Conservation (phyloP, 2,113 vertebrate species). For the Protobothrops mucrosquamatus region DNA sequence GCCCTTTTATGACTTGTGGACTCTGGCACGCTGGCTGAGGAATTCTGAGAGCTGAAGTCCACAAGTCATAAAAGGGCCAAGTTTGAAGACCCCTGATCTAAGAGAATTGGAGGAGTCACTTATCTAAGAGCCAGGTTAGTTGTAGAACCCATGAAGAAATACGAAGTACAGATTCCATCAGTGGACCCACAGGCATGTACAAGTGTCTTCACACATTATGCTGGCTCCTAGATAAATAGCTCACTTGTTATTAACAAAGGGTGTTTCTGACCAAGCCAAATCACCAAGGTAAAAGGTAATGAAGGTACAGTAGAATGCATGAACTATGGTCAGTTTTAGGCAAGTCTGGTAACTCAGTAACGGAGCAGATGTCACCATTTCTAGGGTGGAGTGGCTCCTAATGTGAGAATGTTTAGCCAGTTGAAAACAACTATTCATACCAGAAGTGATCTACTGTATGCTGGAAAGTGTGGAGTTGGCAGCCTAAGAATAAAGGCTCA, state of each 20-base stretch:
- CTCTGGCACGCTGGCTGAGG: too few relatives aligned
- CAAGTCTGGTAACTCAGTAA: neutral
- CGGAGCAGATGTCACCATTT: neutral
- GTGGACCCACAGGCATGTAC: neutral
- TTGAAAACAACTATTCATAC: neutral
- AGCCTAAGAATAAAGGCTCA: neutral
- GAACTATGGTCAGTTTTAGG: neutral
- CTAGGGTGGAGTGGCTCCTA: neutral
- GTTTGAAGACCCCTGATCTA: neutral
- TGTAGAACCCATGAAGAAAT: neutral
- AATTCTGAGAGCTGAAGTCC: too few relatives aligned
- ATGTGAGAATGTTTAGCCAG: neutral
- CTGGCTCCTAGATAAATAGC: neutral
- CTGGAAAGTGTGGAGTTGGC: neutral
- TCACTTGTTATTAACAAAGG: neutral
- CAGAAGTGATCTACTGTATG: neutral
- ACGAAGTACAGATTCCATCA: neutral
- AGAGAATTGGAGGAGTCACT: neutral
- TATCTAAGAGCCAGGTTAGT: neutral
- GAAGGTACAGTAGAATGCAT: neutral
- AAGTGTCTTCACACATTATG: neutral
- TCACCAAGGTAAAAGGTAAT: neutral
- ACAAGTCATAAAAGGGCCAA: too few relatives aligned
- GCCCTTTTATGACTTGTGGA: too few relatives aligned
- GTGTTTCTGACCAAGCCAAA: neutral